Conservation (phyloP, 2,888 invertebrate genomes). For the Eumerus sabulonum region DNA sequence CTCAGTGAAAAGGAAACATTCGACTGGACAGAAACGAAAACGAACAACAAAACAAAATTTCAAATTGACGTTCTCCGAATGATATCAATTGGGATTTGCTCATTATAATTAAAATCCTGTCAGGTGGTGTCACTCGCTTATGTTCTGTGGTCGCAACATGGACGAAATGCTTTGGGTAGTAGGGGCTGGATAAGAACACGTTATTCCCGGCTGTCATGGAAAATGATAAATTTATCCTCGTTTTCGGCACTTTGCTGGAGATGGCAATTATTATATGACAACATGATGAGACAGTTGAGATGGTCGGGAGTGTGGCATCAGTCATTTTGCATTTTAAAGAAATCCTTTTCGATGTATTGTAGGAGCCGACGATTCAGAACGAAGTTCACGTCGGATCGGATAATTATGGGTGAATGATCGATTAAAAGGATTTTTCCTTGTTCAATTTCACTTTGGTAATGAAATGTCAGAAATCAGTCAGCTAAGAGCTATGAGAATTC, state of each 20-base stretch:
- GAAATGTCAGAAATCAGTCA: background rate
- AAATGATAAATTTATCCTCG: slow-evolving; percentile 1
- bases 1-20: too few relatives aligned
- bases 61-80: too few relatives aligned
- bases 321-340: background rate
- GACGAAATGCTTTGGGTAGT: background rate
- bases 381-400: slow-evolving; percentile 5
- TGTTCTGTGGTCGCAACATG: too few relatives aligned
- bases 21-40: too few relatives aligned
- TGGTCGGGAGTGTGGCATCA: background rate
- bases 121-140: too few relatives aligned
- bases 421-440: slow-evolving; percentile 13
- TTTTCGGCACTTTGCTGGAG: background rate
- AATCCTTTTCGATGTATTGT: background rate
- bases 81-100: too few relatives aligned
- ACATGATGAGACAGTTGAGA: background rate
- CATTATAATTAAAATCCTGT: too few relatives aligned
- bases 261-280: background rate
- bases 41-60: too few relatives aligned
- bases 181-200: background rate
- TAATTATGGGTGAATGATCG: slow-evolving; percentile 32
- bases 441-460: slow-evolving; percentile 3
- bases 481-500: too few relatives aligned
- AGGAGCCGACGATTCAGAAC: background rate
- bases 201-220: background rate